phyloP scores from a whole-genome alignment of 2,113 vertebrate genomes.

The Solenodon paradoxus region DNA sequence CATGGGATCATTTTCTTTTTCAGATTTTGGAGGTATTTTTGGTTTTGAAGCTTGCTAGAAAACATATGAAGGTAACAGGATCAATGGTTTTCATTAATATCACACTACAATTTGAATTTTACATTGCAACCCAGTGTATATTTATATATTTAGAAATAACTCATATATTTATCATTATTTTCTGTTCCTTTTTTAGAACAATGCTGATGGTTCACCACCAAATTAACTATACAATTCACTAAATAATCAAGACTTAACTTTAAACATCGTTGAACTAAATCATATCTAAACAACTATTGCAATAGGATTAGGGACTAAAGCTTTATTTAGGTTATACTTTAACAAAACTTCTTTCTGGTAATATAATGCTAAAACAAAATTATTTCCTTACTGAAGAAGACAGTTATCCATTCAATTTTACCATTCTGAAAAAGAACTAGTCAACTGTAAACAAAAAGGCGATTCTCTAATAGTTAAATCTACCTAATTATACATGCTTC shows the following conservation, averaged over 20 bases:
- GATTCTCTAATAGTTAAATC: neutral
- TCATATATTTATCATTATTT: neutral
- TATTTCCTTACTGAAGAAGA: neutral
- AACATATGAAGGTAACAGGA: constrained; percentile 24
- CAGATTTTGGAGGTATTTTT: constrained; percentile 88
- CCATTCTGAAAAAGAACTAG: neutral
- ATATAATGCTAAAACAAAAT: neutral
- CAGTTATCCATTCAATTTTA: neutral
- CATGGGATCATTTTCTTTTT: constrained; percentile 97
- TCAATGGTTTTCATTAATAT: constrained; percentile 20
- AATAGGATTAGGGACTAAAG: neutral
- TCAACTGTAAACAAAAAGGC: neutral
- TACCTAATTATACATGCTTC: neutral
- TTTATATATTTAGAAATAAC: constrained; percentile 30
- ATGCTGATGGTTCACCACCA: neutral
- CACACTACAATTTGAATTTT: neutral
- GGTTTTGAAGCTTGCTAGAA: constrained; percentile 93
- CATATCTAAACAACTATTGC: neutral
- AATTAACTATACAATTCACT: neutral
- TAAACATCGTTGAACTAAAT: constrained; percentile 13
- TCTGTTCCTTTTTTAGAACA: constrained; percentile 17
- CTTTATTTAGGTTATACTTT: neutral
- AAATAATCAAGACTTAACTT: constrained; percentile 14
- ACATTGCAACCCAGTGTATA: neutral
- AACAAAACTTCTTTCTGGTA: constrained; percentile 22